phyloP scores from a whole-genome alignment of 2,797 vertebrate species.

The Antennarius maculatus region DNA sequence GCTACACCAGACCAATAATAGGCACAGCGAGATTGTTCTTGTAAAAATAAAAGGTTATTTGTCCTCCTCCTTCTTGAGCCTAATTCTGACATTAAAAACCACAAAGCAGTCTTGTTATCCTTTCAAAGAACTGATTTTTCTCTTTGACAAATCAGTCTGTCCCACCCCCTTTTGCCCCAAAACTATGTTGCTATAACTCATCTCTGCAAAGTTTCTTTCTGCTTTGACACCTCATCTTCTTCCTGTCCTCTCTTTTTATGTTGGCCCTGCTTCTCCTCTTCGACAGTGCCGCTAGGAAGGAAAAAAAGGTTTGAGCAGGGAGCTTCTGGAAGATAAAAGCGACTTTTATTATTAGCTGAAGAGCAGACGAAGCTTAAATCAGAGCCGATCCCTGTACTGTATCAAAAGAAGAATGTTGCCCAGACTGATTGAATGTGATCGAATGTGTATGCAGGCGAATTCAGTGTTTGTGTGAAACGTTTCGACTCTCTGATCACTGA shows the following conservation, averaged over 20 bases:
- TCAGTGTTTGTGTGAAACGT: conserved; percentile 9
- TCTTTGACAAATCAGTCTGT: conserved; percentile 14
- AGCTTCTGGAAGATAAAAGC: conserved; percentile 52
- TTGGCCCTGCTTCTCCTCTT: conserved; percentile 5
- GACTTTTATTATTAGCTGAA: conserved; percentile 58
- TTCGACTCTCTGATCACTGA: conserved; percentile 21
- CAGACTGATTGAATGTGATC: not conserved
- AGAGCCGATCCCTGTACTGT: conserved; percentile 33
- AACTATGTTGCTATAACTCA: conserved; percentile 13
- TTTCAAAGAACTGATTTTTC: not conserved
- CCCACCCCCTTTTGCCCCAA: conserved; percentile 11
- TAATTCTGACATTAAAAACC: too few relatives aligned
- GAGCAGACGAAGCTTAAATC: conserved; percentile 43
- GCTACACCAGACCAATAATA: too few relatives aligned
- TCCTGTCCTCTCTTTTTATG: conserved; percentile 5
- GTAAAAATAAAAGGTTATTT: too few relatives aligned
- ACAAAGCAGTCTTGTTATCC: too few relatives aligned
- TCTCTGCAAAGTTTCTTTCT: conserved; percentile 9
- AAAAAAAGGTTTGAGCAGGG: conserved; percentile 28
- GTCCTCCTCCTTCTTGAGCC: too few relatives aligned
- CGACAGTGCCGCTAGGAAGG: conserved; percentile 23
- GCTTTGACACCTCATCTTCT: conserved; percentile 18
- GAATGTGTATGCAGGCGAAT: conserved; percentile 10
- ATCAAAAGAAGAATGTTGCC: conserved; percentile 23
- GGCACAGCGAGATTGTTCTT: too few relatives aligned